These are phyloP conservation scores for Sanderia malayensis DNA, from an alignment of 30 jellyfish, hydroid and myxozoan species.

Conservation along the genomic window DNA sequence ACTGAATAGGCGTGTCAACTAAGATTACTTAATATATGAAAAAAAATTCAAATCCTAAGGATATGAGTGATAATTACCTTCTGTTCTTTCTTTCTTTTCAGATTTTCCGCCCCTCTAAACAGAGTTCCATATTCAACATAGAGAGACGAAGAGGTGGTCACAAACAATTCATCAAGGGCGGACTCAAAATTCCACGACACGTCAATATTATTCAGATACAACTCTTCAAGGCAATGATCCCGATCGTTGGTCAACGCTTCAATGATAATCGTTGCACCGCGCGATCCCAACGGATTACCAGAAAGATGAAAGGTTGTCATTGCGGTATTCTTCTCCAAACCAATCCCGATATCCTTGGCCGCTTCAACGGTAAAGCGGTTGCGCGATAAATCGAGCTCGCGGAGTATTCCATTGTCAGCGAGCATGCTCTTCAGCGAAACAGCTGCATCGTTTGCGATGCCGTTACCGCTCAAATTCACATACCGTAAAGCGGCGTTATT, in stretches of 20 bases:
- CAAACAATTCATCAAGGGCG: constrained; percentile 15
- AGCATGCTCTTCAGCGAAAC: constrained; percentile 20
- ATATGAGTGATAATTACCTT: too few species aligned
- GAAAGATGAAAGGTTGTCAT: constrained; percentile 43
- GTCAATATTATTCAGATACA: constrained; percentile 49
- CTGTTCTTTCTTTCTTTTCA: constrained; percentile 25
- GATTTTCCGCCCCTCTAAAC: constrained; percentile 41
- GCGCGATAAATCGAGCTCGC: constrained; percentile 46
- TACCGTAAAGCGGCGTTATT: constrained; percentile 27
- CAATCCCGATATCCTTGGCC: constrained; percentile 44
- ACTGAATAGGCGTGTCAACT: too few species aligned
- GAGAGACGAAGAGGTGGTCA: constrained; percentile 3
- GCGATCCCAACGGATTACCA: constrained; percentile 36
- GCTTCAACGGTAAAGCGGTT: constrained; percentile 34
- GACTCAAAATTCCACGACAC: constrained; percentile 40
- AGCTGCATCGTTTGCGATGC: constrained; percentile 46
- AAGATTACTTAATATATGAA: too few species aligned
- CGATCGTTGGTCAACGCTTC: constrained; percentile 20
- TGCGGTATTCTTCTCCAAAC: constrained; percentile 46
- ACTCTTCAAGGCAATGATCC: constrained; percentile 31
- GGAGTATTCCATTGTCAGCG: constrained; percentile 8
- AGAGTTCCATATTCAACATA: constrained; percentile 56
- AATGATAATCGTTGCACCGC: constrained; percentile 47
- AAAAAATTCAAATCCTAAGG: too few species aligned
- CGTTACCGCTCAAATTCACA: constrained; percentile 48